Base-by-base conservation (phyloP, 2,797 vertebrate species). In the Catostomus latipinnis region DNA sequence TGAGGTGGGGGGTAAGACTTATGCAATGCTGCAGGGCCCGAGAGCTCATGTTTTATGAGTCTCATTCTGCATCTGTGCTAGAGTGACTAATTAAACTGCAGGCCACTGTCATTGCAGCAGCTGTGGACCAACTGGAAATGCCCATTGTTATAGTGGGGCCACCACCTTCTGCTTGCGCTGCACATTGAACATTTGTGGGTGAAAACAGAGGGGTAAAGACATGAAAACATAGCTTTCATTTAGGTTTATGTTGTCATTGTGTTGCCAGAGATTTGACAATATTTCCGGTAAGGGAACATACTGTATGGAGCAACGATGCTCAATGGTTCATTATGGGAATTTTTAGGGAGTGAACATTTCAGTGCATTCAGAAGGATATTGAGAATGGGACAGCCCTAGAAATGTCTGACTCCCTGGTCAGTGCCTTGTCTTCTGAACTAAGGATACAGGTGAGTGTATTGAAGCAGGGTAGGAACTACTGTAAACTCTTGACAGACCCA, bases 41-140 rank as follows among this genome's bases (percentile, higher is more conserved):
- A 67, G 74, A 66, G 82, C 83, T 75, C 86, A 84, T 88, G 88
- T 89, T 92, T 92, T 92, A 91, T 87, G 85, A 88, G 86, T 58
- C 43, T 89, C 88, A 89, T 86, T 85, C 84, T 66, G 53, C 85
- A 88, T 86, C 87, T 82, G 86, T 81, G 82, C 84, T 82, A 86
- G 81, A 90, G 90, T 91, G 89, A 91, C 90, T 92, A 92, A 93
- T 93, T 92, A 91, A 85, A 80, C 76, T 76, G 74, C 76, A 73
- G 90, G 89, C 86, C 90, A 88, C 85, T 78, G 85, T 82, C 88
- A 80, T 86, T 83, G 84, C 82, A 71, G 81, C 83, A 84, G 82
- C 78, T 85, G 82, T 16, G 34, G 74, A 88, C 89, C 78, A 75
- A 18, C 58, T 71, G 76, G 50, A 77, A 84, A 82, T 60, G n/a